Conservation (phyloP, 2,888 invertebrate species). For the Macaria liturata region DNA sequence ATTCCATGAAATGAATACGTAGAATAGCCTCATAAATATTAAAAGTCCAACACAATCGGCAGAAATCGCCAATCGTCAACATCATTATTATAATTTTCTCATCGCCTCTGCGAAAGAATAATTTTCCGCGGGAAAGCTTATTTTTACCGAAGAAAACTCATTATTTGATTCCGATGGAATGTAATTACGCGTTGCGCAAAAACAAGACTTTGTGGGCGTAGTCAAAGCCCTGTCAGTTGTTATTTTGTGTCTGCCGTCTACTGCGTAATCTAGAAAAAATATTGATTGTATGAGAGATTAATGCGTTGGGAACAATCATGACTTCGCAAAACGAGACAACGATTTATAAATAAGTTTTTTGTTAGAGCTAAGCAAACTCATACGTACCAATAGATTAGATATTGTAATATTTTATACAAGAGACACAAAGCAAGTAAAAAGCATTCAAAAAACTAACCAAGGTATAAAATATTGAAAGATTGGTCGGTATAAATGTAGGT, state of each 20-base stretch:
- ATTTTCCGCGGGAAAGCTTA: constrained; percentile 50
- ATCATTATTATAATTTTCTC: constrained; percentile 39
- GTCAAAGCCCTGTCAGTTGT: constrained; percentile 43
- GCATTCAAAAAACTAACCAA: no score
- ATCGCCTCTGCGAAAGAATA: constrained; percentile 40
- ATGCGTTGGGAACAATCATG: constrained; percentile 8
- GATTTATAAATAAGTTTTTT: background rate
- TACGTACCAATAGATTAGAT: no score
- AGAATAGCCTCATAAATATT: constrained; percentile 7
- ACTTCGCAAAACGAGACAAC: background rate
- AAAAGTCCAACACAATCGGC: constrained; percentile 25
- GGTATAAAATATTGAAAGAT: no score
- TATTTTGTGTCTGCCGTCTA: constrained; percentile 28
- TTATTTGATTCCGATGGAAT: constrained; percentile 46
- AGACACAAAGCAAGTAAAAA: no score
- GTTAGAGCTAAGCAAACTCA: no score
- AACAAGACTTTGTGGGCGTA: constrained; percentile 40
- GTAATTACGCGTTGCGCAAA: constrained; percentile 46
- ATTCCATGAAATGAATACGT: no score
- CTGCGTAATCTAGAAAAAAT: constrained; percentile 28
- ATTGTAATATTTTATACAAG: no score
- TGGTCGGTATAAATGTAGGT: no score
- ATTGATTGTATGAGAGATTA: constrained; percentile 16
- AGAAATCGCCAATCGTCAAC: constrained; percentile 20
- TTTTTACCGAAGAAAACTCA: constrained; percentile 50